Percentiles rank a stretch among this genome's conserved stretches.
phyloP scores from a whole-genome alignment of 2,888 invertebrate species.

The Penaeus monodon region DNA sequence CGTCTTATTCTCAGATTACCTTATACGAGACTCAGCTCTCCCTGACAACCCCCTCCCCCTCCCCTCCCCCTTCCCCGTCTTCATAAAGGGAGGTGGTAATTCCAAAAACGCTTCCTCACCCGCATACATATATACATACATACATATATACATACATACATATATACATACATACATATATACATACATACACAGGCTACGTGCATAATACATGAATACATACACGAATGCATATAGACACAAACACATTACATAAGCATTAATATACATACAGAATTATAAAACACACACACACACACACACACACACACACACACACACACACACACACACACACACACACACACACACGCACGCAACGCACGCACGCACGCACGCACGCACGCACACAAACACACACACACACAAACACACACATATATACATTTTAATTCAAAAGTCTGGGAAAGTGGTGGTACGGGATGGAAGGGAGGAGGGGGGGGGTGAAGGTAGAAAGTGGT shows the following conservation, averaged over 20 bases:
- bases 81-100: neutral
- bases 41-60: neutral
- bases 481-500: too few species aligned
- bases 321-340: too few species aligned
- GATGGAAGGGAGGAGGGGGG: too few species aligned
- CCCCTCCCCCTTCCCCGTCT: neutral
- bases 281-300: too few species aligned
- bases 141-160: neutral
- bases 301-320: too few species aligned
- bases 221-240: neutral
- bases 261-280: neutral
- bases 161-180: neutral
- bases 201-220: neutral
- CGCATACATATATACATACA: neutral
- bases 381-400: too few species aligned
- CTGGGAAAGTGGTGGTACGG: neutral
- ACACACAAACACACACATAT: too few species aligned
- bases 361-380: rapidly evolving
- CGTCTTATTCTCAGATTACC: too few species aligned
- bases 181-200: neutral
- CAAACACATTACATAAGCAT: neutral
- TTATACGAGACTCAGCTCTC: neutral
- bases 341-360: too few species aligned
- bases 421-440: neutral
- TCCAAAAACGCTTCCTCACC: neutral